Evolutionary conservation across 2,888 invertebrate species (phyloP), one percentile per base, ranked within the genome.

Genomic region (Orchestes rusci): DNA sequence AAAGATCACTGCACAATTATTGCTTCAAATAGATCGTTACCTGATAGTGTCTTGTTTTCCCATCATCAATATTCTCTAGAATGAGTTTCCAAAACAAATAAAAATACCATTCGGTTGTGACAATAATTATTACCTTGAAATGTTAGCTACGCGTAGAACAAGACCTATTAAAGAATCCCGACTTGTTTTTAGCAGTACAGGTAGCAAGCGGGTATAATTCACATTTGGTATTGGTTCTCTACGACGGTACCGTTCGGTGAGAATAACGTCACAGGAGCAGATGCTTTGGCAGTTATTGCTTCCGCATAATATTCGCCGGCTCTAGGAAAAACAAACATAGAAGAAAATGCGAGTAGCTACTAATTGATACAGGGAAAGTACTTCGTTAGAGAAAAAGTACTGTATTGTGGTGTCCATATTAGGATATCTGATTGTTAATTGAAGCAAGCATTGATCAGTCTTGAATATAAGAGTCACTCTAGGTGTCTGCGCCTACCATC

Each of bases 161-260:
- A 41, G 23, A 27, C n/a, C 34, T 39, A 28, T 39, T 39, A 38
- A 16, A 39, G 39, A 18, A 31, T 31, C 12, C 12, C 13, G 39
- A 19, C 19, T 16, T 41, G 41, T 23, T 41, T 41, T 41, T 41
- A 41, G 34, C 17, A 34, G 23, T 35, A 41, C 41, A 28, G 41
- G 41, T 41, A 41, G 34, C 35, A 41, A n/a, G 16, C 19, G 15
- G 16, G 41, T 41, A 41, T 16, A 32, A 39, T 31, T 29, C 33
- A 27, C 34, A 35, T 34, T 41, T 41, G 20, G 34, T 41, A 41
- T 41, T 17, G 34, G 8, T 29, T 27, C 18, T 19, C 16, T 31
- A 5, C 10, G 23, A n/a, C 2, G 8, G 29, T 41, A 41, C 40
- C 33, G 31, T 34, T 41, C 28, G 18, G 27, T 35, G 34, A 41